Conservation (phyloP, 2,113 vertebrate genomes). For the Polypterus bichir region DNA sequence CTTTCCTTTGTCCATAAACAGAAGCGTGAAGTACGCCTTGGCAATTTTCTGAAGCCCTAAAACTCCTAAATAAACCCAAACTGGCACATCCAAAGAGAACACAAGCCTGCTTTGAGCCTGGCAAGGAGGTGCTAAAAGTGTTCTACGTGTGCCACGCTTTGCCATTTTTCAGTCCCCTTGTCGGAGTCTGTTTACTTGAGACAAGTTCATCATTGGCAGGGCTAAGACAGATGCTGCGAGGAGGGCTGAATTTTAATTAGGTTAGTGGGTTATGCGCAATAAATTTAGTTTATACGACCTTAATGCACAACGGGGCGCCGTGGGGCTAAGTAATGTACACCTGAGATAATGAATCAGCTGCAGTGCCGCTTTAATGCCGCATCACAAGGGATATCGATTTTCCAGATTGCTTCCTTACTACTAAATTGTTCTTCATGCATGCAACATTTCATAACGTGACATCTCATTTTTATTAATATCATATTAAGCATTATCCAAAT, state of each 20-base stretch:
- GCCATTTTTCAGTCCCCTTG: too few relatives aligned
- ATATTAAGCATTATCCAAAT: neutral
- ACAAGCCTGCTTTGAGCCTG: too few relatives aligned
- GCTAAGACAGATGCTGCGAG: neutral
- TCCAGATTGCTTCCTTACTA: neutral
- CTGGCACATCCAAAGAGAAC: too few relatives aligned
- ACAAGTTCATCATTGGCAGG: neutral
- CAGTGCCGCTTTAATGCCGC: neutral
- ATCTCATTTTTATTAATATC: too few relatives aligned
- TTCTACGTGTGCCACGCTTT: too few relatives aligned
- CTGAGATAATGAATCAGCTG: neutral
- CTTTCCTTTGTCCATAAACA: too few relatives aligned
- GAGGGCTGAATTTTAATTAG: neutral
- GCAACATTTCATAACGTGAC: neutral
- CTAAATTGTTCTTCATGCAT: neutral
- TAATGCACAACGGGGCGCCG: neutral
- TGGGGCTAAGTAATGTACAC: neutral
- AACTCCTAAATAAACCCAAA: too few relatives aligned
- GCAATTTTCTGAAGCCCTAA: too few relatives aligned
- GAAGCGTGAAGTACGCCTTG: too few relatives aligned
- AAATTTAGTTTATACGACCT: conserved; percentile 1
- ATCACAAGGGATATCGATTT: neutral
- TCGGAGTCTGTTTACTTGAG: neutral
- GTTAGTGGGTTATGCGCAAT: neutral
- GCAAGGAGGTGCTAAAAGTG: too few relatives aligned